phyloP scores from a whole-genome alignment of 2,113 vertebrate genomes.

The Leptobrachium leishanense region DNA sequence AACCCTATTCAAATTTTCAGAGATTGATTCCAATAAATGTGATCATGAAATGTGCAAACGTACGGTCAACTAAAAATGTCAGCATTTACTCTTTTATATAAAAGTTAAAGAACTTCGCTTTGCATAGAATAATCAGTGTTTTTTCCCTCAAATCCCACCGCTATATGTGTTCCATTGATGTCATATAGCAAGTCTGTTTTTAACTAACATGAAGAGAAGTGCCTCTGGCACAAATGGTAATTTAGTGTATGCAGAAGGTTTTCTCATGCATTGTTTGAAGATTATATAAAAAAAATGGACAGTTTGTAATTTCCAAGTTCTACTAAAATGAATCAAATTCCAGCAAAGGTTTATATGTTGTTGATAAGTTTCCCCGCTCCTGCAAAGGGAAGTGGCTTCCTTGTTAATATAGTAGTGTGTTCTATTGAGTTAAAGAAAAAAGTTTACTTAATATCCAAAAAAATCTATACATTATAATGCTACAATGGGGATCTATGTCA shows the following conservation, averaged over 20 bases:
- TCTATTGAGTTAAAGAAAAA: too few species aligned
- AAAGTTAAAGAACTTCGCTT: conserved; percentile 1
- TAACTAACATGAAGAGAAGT: conserved; percentile 35
- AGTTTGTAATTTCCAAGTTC: conserved; percentile 17
- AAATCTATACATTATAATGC: too few species aligned
- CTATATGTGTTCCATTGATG: conserved; percentile 38
- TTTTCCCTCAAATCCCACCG: conserved; percentile 1
- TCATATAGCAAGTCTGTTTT: conserved; percentile 31
- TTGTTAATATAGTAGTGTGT: too few species aligned
- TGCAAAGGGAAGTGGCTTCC: too few species aligned
- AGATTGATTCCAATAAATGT: neutral
- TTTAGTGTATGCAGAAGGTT: conserved; percentile 35
- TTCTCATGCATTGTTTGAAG: conserved; percentile 40
- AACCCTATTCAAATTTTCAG: too few species aligned
- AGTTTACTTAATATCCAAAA: too few species aligned
- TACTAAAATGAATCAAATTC: neutral
- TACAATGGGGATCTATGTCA: too few species aligned
- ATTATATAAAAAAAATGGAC: conserved; percentile 25
- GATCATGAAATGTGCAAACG: neutral
- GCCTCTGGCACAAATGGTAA: conserved; percentile 44
- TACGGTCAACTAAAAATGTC: too few species aligned
- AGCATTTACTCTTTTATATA: neutral
- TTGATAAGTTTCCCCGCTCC: neutral
- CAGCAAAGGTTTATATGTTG: neutral
- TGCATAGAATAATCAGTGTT: neutral